A percentile compares a stretch with the other conserved stretches of the same genome.
Conservation (phyloP, 2,113 vertebrate genomes). For the Datnioides undecimradiatus region DNA sequence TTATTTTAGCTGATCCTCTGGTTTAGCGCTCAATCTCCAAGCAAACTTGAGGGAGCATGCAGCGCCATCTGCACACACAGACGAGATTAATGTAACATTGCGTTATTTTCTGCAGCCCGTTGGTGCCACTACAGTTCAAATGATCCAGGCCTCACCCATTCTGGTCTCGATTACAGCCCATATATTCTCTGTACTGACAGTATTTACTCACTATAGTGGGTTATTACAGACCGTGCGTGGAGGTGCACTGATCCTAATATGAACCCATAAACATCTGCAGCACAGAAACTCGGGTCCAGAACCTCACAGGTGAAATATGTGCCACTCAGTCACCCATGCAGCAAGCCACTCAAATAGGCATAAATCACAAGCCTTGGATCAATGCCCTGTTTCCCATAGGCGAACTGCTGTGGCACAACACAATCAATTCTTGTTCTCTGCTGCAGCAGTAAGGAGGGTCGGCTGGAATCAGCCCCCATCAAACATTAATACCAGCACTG, state of each 20-base stretch:
- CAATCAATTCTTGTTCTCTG: constrained; percentile 67
- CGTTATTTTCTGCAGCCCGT: neutral
- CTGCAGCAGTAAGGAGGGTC: constrained; percentile 37
- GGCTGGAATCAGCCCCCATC: constrained; percentile 44
- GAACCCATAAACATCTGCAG: constrained; percentile 32
- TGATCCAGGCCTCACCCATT: neutral
- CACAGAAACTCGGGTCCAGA: constrained; percentile 2
- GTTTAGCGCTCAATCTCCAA: neutral
- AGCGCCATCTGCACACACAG: neutral
- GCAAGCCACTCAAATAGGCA: constrained; percentile 43
- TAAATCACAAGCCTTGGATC: constrained; percentile 69
- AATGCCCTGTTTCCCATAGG: constrained; percentile 67
- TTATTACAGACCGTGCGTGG: constrained; percentile 21
- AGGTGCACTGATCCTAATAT: constrained; percentile 15
- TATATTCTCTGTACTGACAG: constrained; percentile 25
- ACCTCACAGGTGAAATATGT: constrained; percentile 59
- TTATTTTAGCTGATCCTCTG: neutral
- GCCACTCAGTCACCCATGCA: constrained; percentile 42
- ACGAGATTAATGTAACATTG: constrained; percentile 8
- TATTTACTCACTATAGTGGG: constrained; percentile 19
- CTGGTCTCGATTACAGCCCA: neutral
- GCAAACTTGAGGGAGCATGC: neutral
- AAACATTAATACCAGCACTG: constrained; percentile 49
- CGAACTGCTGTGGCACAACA: constrained; percentile 58
- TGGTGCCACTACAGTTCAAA: neutral